Conservation (phyloP, 2,797 vertebrate species). For the Sandelia bainsii region DNA sequence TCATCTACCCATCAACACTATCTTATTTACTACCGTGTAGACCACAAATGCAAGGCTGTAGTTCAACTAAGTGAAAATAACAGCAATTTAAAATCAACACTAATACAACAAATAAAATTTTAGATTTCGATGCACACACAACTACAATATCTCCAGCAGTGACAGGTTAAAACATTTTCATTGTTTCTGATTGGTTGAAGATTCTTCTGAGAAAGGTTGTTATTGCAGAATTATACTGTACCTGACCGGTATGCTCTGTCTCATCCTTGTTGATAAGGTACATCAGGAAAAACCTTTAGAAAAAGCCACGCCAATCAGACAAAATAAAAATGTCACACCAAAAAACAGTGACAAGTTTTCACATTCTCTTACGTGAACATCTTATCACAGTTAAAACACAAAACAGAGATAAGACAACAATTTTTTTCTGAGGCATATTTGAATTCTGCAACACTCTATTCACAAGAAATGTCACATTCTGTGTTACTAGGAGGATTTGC, state of each 20-base stretch:
- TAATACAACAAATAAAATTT: too few species aligned
- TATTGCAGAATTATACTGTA: slow-evolving; percentile 58
- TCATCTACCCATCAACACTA: neutral
- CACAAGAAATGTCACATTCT: slow-evolving; percentile 35
- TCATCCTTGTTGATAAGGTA: slow-evolving; percentile 99
- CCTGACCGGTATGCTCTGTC: slow-evolving; percentile 98
- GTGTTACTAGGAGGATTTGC: slow-evolving; percentile 23
- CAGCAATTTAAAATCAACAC: neutral
- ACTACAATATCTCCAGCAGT: neutral
- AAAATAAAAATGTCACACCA: slow-evolving; percentile 41
- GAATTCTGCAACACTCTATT: neutral
- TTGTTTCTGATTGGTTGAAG: neutral
- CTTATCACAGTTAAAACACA: slow-evolving; percentile 2
- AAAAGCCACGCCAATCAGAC: slow-evolving; percentile 41
- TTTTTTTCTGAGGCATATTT: neutral
- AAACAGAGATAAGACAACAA: neutral
- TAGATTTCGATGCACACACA: neutral
- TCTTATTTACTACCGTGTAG: too few species aligned
- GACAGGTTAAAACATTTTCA: neutral
- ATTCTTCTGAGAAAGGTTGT: slow-evolving; percentile 21
- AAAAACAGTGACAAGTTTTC: neutral
- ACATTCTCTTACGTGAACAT: neutral
- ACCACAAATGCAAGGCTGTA: neutral
- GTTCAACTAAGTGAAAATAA: neutral
- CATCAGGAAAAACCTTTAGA: slow-evolving; percentile 96